These are phyloP conservation scores for Copsychus sechellarum DNA, from an alignment of 2,113 vertebrate genomes.

Conservation along the genomic window DNA sequence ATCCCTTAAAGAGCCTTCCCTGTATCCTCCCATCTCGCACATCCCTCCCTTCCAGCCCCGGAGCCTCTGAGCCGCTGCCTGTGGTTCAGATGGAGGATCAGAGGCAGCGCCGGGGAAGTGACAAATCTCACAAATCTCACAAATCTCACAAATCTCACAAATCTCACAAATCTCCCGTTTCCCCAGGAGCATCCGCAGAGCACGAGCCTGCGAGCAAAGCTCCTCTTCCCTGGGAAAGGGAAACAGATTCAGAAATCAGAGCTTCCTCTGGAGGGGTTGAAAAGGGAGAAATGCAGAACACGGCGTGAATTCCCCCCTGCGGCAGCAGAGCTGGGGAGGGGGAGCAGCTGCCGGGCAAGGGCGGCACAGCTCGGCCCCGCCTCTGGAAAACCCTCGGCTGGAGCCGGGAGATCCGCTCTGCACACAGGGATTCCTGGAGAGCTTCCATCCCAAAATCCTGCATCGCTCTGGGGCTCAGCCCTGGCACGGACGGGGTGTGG, in stretches of 20 bases:
- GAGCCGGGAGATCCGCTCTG: neutral
- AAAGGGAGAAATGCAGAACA: neutral
- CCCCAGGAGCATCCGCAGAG: neutral
- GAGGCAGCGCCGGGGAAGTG: neutral
- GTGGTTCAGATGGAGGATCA: neutral
- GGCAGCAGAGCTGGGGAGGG: neutral
- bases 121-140: too few relatives aligned
- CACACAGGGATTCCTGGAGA: neutral
- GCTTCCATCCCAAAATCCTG: neutral
- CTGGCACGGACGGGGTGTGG: accelerated
- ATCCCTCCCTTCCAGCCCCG: neutral
- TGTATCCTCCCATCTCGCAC: neutral
- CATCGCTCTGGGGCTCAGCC: neutral
- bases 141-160: neutral
- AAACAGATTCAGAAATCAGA: neutral
- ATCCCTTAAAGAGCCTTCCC: neutral
- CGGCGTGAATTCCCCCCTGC: neutral
- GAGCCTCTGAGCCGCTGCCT: neutral
- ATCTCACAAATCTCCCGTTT: neutral
- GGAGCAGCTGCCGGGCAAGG: neutral
- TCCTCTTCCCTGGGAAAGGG: neutral
- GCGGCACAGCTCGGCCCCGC: neutral
- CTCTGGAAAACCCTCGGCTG: accelerated
- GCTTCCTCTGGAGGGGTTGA: neutral
- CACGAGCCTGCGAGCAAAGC: neutral